A percentile compares a stretch with the other conserved stretches of the same genome.
Evolutionary conservation across 2,797 vertebrate genomes (phyloP).

Genomic region (Danio albolineatus): DNA sequence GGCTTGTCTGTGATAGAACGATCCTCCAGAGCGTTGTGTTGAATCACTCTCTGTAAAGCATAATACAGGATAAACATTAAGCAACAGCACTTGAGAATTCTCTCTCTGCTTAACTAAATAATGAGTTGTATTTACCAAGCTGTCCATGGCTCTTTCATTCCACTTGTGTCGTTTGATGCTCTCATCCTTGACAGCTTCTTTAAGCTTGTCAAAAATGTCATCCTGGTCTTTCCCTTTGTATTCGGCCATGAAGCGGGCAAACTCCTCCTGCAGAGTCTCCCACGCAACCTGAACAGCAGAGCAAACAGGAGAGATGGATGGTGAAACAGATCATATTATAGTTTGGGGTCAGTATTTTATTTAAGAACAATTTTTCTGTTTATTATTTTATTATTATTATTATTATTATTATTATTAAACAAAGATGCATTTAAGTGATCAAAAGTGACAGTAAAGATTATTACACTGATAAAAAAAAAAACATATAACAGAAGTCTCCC

Average conservation of each 20-base stretch:
- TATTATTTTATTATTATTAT: too few relatives aligned
- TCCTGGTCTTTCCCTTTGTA: conserved; percentile 96
- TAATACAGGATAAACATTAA: neutral
- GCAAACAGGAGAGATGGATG: neutral
- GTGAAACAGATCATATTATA: neutral
- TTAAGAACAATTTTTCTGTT: neutral
- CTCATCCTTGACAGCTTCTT: conserved; percentile 97
- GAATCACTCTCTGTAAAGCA: conserved; percentile 89
- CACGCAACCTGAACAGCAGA: conserved; percentile 88
- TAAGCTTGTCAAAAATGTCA: conserved; percentile 97
- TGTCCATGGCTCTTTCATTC: conserved; percentile 96
- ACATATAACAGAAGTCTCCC: too few relatives aligned
- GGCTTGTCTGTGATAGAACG: conserved; percentile 97
- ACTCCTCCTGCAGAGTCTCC: conserved; percentile 97
- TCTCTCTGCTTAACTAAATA: neutral
- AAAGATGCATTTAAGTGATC: too few relatives aligned
- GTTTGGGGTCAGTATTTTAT: neutral
- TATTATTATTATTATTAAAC: neutral
- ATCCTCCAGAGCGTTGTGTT: conserved; percentile 97
- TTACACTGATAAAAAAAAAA: too few relatives aligned
- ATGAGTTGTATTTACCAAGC: conserved; percentile 83
- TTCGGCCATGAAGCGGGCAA: conserved; percentile 97
- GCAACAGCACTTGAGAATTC: neutral
- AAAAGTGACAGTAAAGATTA: too few relatives aligned
- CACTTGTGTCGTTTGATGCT: conserved; percentile 97